Conservation (phyloP, 2,888 invertebrate genomes). For the Noctua janthe region DNA sequence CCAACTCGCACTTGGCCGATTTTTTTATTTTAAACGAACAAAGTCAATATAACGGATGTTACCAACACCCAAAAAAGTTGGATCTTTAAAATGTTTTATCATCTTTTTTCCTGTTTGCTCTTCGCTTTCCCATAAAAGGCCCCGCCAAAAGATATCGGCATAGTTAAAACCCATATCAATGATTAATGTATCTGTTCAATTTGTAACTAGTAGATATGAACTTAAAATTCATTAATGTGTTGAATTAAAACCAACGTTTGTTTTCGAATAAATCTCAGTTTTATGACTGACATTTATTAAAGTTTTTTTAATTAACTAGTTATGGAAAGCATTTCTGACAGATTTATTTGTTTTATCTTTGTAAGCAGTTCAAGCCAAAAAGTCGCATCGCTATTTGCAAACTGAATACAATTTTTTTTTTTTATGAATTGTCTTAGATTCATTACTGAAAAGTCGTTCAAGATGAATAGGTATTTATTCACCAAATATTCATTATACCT, state of each 20-base stretch:
- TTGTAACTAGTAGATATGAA: background rate
- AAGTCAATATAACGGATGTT: background rate
- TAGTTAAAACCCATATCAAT: background rate
- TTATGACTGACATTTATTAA: conserved; percentile 5
- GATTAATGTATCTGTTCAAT: background rate
- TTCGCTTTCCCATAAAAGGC: background rate
- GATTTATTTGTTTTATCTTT: background rate
- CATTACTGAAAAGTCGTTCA: too few relatives aligned
- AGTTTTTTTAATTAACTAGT: background rate
- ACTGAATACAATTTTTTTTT: background rate
- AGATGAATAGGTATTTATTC: too few relatives aligned
- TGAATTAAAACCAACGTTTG: background rate
- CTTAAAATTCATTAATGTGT: background rate
- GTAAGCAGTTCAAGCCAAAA: too few relatives aligned
- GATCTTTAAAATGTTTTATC: background rate
- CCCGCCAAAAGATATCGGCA: too few relatives aligned
- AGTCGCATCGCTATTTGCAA: background rate
- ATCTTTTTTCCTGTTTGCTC: background rate
- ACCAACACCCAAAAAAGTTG: background rate
- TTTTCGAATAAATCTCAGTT: conserved; percentile 6
- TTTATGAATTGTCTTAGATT: too few relatives aligned
- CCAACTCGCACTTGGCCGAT: too few relatives aligned
- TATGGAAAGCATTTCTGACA: background rate
- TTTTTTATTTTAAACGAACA: background rate
- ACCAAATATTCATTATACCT: background rate